Base-by-base conservation (phyloP, 2,888 invertebrate species). In the Cosmopolites sordidus region DNA sequence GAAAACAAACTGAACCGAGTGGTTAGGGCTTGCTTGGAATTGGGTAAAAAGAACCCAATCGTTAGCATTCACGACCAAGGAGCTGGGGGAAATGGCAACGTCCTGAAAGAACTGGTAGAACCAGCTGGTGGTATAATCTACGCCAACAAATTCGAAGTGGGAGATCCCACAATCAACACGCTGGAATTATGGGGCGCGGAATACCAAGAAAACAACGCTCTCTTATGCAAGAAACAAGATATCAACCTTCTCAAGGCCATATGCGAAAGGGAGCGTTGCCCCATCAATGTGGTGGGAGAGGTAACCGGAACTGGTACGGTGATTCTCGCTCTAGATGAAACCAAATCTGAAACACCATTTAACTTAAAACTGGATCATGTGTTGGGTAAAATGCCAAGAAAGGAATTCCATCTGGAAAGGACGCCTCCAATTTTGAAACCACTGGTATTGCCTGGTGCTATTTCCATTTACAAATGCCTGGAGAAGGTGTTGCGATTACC, bases 151-250 rank as follows among this genome's bases (percentile, higher is more conserved):
- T 95, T 96, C 69, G 86, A 91, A 60, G 77, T 98, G 18, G 98
- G 97, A 0, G 98, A 99, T 76, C 91, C 93, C 0, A 97, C 95
- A 2, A 86, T 98, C 48, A 94, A 88, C 48, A 86, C 91, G 0
- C 75, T 97, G 54, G 98, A 99, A 69, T 75, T 99, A 1, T 99
- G 98, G 98, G 97, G 96, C 0, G 98, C 98, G 0, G 98, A 98
- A 72, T 98, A 97, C 72, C 97, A 97, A 72, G 96, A 97, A 73
- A 95, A 91, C 64, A 85, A 97, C 69, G 98, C 97, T 0, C 77
- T 96, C 58, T 76, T 99, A 1, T 89, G 94, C 62, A 77, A 78
- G 17, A 79, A 83, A 33, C 75, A 86, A 57, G 83, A 90, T 67
- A 78, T 81, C 15, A 65, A 73, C 1, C 62, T 86, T 2, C 76